Conservation (phyloP, 92 coral and sea anemone species). For the Epizoanthus scotinus region DNA sequence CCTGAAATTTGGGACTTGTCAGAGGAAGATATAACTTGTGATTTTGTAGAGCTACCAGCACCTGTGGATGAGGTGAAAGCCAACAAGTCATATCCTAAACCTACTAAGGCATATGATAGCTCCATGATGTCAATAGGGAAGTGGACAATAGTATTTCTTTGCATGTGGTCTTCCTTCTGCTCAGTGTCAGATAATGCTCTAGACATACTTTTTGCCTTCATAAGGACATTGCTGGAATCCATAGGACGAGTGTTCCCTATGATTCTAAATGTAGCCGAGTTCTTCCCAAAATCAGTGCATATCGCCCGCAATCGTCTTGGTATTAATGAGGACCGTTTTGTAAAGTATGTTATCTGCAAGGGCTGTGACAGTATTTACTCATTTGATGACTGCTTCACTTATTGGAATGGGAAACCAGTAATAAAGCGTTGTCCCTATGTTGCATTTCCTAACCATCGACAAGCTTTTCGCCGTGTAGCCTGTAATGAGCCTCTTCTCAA, state of each 20-base stretch:
- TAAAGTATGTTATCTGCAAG: conserved; percentile 71
- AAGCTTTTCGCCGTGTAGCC: conserved; percentile 49
- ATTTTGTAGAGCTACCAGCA: conserved; percentile 43
- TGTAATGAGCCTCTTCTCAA: conserved; percentile 61
- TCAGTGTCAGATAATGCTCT: conserved; percentile 66
- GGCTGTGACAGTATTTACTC: conserved; percentile 57
- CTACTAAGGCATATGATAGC: conserved; percentile 43
- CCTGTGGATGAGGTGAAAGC: too few species aligned
- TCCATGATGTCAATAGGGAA: conserved; percentile 29
- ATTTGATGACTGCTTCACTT: conserved; percentile 58
- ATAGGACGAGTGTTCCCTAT: conserved; percentile 46
- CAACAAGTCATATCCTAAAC: too few species aligned
- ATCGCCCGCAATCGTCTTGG: conserved; percentile 44
- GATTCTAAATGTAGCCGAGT: conserved; percentile 41
- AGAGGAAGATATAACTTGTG: conserved; percentile 49
- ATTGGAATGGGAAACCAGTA: conserved; percentile 36
- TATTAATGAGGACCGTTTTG: conserved; percentile 59
- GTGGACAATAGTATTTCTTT: conserved; percentile 51
- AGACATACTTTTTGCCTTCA: conserved; percentile 44
- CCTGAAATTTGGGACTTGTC: conserved; percentile 54
- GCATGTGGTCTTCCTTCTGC: conserved; percentile 69
- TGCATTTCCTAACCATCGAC: conserved; percentile 57
- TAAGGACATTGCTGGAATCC: conserved; percentile 48
- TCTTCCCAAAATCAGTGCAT: background rate
- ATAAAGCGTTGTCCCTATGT: conserved; percentile 46